Base-by-base conservation (phyloP, 2,797 vertebrate genomes). In the Erithacus rubecula region DNA sequence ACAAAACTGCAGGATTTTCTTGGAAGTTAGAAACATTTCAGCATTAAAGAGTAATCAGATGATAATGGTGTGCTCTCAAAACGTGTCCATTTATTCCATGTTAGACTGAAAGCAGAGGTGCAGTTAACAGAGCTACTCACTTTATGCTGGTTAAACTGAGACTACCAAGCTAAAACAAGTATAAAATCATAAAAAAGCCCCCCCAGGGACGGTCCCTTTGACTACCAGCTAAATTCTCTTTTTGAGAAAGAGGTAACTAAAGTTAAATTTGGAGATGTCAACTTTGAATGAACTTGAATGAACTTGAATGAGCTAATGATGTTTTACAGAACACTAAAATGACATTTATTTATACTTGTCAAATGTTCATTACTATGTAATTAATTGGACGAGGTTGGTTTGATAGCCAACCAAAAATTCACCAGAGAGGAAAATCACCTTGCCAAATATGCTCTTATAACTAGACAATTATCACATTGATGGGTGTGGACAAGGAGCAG, bases 361-460 rank as follows among this genome's bases (percentile, higher is more conserved):
- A 85, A 91, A 79, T 80, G 87, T 69, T 81, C 59, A 83, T 76
- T 87, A 56, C n/a, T 23, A 37, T 46, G 62, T 75, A 88, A 96
- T 94, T 95, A 88, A 87, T 22, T 90, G 39, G 47, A 83, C 43
- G 36, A 91, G 3, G 36, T 37, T 65, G 51, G 62, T 62, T 87
- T 75, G 65, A 90, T 16, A 80, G 58, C 52, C 65, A 91, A 90
- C 20, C 18, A 90, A 90, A 93, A 93, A 93, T 55, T 78, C 72
- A 83, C 77, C 85, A 94, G 89, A 83, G 85, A 93, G 94, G 80
- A 94, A 95, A 88, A 77, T 6, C 16, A 41, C 18, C 46, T 95
- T 94, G 95, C 94, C 93, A 97, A 93, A 94, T 87, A 86, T 91
- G 69, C 83, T 86, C 20, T 93, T 95, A 87, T 5, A 79, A 82